phyloP scores from a whole-genome alignment of 2,797 vertebrate genomes.

The Lemur catta region DNA sequence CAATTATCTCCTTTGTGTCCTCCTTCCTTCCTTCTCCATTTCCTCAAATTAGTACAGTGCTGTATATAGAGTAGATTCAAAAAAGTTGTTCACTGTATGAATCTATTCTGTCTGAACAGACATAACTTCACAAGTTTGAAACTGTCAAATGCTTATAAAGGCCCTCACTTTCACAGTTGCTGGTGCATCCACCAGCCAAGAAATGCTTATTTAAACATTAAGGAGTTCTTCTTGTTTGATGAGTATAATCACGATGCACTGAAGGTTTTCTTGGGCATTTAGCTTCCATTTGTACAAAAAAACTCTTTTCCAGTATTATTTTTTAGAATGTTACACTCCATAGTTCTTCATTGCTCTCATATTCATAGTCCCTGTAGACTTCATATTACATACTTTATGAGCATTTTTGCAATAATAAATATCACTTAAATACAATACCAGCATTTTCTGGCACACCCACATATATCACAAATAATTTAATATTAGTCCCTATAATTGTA shows the following conservation, averaged over 20 bases:
- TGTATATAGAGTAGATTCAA: not conserved
- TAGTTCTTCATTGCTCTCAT: not conserved
- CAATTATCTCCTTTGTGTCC: not conserved
- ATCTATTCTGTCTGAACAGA: not conserved
- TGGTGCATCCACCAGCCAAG: not conserved
- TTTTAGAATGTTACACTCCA: not conserved
- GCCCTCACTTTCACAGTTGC: not conserved
- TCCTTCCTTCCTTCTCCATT: not conserved
- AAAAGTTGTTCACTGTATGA: not conserved
- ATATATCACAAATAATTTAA: conserved; percentile 63
- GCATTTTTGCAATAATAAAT: conserved; percentile 33
- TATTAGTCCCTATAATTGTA: conserved; percentile 27
- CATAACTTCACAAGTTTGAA: not conserved
- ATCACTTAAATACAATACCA: conserved; percentile 57
- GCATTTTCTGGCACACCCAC: conserved; percentile 34
- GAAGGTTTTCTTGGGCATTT: conserved; percentile 59
- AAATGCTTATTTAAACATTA: conserved; percentile 12
- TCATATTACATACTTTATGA: not conserved
- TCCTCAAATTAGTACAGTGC: not conserved
- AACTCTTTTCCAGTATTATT: conserved; percentile 15
- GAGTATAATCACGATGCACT: conserved; percentile 12
- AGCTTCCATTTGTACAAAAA: conserved; percentile 48
- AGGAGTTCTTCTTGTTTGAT: conserved; percentile 39
- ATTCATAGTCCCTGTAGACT: not conserved
- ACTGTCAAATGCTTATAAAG: not conserved